Percentiles rank a stretch among this genome's conserved stretches.
Evolutionary conservation across 2,888 invertebrate genomes (phyloP).

Genomic region (Tenodera sinensis): DNA sequence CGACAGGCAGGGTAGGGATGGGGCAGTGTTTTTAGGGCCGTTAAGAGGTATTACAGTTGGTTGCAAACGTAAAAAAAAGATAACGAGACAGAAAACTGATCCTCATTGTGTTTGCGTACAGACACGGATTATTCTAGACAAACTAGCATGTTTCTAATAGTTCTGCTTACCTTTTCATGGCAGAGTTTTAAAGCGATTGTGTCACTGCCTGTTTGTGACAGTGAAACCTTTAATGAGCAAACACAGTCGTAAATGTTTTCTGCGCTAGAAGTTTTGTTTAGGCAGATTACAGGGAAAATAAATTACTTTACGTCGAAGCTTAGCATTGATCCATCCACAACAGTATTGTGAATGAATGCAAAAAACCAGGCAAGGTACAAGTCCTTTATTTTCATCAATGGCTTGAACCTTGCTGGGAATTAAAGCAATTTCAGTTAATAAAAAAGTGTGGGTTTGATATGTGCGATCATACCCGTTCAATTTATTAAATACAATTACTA

Average conservation of each 20-base stretch:
- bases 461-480: too few species aligned
- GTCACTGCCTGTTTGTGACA: neutral
- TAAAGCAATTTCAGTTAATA: too few species aligned
- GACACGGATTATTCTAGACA: neutral
- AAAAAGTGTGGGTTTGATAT: too few species aligned
- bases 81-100: neutral
- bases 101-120: neutral
- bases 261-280: neutral
- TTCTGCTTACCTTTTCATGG: too few species aligned
- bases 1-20: neutral
- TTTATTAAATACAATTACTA: too few species aligned
- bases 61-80: neutral
- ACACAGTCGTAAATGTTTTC: neutral
- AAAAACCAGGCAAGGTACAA: neutral
- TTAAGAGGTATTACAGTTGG: neutral
- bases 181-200: neutral
- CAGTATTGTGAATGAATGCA: neutral
- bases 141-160: neutral
- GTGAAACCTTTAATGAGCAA: neutral
- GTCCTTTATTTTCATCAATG: neutral
- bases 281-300: neutral
- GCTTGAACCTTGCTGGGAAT: neutral
- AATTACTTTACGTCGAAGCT: neutral
- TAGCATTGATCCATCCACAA: neutral
- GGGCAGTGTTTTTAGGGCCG: neutral